Conservation (phyloP, 2,888 invertebrate species). For the Polymixis lichenea region DNA sequence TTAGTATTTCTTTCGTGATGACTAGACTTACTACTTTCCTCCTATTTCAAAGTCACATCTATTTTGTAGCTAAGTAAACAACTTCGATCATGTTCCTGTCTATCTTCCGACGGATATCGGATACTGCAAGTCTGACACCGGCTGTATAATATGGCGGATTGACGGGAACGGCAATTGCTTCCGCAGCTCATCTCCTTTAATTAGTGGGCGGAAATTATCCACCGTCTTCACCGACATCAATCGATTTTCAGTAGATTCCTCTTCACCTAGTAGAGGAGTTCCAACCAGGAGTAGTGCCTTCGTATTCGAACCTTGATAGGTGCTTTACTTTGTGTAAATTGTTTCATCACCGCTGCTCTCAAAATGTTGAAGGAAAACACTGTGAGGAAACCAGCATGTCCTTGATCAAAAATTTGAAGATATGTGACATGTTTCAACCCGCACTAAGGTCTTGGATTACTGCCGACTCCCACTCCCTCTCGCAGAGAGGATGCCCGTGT, state of each 20-base stretch:
- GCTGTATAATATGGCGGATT: constrained; percentile 20
- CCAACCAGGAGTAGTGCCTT: neutral
- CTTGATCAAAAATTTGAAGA: too few species aligned
- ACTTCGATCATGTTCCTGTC: neutral
- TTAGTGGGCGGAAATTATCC: constrained; percentile 52
- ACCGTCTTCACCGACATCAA: constrained; percentile 33
- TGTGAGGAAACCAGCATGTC: too few species aligned
- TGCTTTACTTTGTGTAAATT: too few species aligned
- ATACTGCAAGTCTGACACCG: constrained; percentile 8
- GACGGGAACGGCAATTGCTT: constrained; percentile 7
- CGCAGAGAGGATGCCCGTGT: too few species aligned
- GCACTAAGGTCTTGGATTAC: too few species aligned
- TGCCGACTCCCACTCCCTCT: too few species aligned
- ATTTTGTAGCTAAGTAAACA: neutral
- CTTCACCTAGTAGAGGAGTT: neutral
- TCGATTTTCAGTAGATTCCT: constrained; percentile 18
- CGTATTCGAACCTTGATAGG: too few species aligned
- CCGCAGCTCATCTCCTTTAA: constrained; percentile 9
- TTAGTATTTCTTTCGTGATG: neutral
- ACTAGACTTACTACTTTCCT: neutral
- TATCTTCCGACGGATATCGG: constrained; percentile 16
- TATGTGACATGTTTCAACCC: too few species aligned
- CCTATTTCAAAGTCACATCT: neutral
- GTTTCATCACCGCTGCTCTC: too few species aligned
- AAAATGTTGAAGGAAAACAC: too few species aligned